Percentiles rank a stretch among this genome's conserved stretches.
These are phyloP conservation scores for Liolophura sinensis DNA, from an alignment of 1,140 invertebrate genomes.

Conservation along the genomic window DNA sequence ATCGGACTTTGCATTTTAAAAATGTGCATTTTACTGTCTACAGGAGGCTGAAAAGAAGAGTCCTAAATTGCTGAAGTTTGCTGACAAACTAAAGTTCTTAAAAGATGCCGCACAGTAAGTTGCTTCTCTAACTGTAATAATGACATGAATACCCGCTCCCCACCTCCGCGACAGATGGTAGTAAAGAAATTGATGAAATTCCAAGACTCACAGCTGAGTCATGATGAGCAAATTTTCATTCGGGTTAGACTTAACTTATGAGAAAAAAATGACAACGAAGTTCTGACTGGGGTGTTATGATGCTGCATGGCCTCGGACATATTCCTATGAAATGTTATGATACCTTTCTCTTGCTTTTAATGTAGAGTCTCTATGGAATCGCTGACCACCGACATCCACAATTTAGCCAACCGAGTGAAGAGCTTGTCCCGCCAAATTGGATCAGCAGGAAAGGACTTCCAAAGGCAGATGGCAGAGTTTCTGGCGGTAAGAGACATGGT, in stretches of 20 bases:
- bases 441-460: conserved; percentile 38
- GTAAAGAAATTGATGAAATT: too few relatives aligned
- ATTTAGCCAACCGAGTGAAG: conserved; percentile 41
- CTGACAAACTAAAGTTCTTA: conserved; percentile 50
- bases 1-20: neutral
- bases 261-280: too few relatives aligned
- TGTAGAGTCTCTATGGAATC: conserved; percentile 50
- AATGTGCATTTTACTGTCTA: neutral
- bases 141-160: neutral
- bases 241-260: too few relatives aligned
- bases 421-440: conserved; percentile 40
- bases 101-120: conserved; percentile 57
- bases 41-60: conserved; percentile 55
- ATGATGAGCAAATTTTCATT: neutral
- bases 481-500: conserved; percentile 33
- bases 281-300: too few relatives aligned
- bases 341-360: conserved; percentile 7
- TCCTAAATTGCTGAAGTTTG: conserved; percentile 42
- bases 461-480: conserved; percentile 47
- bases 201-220: neutral
- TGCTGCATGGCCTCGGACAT: too few relatives aligned
- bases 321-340: neutral
- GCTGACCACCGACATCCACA: conserved; percentile 39
- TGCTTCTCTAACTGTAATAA: neutral
- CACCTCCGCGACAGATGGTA: too few relatives aligned